These are phyloP conservation scores for Pyrgus malvae DNA, from an alignment of 2,888 invertebrate genomes.

Conservation along the genomic window DNA sequence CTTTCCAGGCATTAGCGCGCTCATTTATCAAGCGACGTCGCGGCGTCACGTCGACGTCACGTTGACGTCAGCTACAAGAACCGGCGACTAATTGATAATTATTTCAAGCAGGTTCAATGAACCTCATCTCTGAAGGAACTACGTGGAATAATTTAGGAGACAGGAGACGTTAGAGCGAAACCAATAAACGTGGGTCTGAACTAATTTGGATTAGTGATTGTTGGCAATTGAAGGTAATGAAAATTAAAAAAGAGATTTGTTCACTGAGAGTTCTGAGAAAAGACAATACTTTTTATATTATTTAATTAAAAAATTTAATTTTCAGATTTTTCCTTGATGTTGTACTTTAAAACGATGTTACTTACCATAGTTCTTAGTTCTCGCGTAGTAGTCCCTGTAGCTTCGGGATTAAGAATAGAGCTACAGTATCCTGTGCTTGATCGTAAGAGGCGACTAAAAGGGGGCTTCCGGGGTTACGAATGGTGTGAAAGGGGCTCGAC, in stretches of 20 bases:
- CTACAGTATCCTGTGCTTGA: too few species aligned
- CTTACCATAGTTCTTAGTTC: too few species aligned
- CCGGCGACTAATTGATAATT: constrained; percentile 41
- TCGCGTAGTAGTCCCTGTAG: too few species aligned
- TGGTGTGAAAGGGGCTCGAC: too few species aligned
- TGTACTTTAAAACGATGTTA: too few species aligned
- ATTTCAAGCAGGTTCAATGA: constrained; percentile 27
- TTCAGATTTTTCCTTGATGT: too few species aligned
- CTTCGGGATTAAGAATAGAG: too few species aligned
- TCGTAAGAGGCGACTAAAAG: too few species aligned
- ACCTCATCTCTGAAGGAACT: constrained; percentile 19
- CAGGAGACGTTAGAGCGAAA: background rate
- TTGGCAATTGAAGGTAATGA: background rate
- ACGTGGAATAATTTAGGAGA: constrained; percentile 21
- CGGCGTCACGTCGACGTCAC: constrained; percentile 36
- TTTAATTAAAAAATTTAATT: too few species aligned
- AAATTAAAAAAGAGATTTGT: background rate
- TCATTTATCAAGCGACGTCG: constrained; percentile 53
- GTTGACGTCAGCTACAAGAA: constrained; percentile 34
- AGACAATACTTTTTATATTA: too few species aligned
- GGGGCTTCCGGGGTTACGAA: too few species aligned
- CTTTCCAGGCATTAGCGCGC: constrained; percentile 26
- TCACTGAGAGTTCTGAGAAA: too few species aligned
- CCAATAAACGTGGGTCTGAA: background rate
- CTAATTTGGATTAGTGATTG: background rate